Conservation (phyloP, 2,113 vertebrate species). For the Mormyrus lacerda region DNA sequence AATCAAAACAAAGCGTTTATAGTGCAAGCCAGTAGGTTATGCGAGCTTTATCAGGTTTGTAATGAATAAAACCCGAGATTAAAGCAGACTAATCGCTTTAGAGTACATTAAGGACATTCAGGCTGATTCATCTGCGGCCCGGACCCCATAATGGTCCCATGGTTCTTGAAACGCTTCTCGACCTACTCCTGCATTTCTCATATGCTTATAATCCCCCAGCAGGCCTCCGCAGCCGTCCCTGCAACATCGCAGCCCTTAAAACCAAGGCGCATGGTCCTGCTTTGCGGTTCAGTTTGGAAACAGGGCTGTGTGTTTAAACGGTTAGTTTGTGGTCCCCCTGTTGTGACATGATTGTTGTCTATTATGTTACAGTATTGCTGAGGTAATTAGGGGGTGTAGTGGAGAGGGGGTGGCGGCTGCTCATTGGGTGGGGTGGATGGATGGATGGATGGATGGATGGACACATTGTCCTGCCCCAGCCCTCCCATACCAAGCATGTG, state of each 20-base stretch:
- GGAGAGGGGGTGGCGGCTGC: not conserved
- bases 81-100: constrained; percentile 41
- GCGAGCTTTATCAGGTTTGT: constrained; percentile 18
- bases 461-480: not conserved
- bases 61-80: constrained; percentile 28
- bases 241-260: not conserved
- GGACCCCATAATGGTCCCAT: constrained; percentile 24
- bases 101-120: constrained; percentile 36
- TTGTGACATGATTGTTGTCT: not conserved
- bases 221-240: not conserved
- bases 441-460: no score
- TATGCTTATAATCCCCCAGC: constrained; percentile 18
- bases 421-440: no score
- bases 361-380: not conserved
- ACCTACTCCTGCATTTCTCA: constrained; percentile 42
- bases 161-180: constrained; percentile 35
- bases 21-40: not conserved
- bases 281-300: constrained; percentile 21
- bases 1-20: not conserved
- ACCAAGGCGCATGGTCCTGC: constrained; percentile 20
- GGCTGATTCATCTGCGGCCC: constrained; percentile 22
- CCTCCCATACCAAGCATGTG: not conserved
- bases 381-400: not conserved
- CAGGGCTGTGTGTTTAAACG: not conserved
- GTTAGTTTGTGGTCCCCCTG: not conserved